Evolutionary conservation across 2,797 vertebrate genomes (phyloP).

Genomic region (Rhabdomys pumilio): DNA sequence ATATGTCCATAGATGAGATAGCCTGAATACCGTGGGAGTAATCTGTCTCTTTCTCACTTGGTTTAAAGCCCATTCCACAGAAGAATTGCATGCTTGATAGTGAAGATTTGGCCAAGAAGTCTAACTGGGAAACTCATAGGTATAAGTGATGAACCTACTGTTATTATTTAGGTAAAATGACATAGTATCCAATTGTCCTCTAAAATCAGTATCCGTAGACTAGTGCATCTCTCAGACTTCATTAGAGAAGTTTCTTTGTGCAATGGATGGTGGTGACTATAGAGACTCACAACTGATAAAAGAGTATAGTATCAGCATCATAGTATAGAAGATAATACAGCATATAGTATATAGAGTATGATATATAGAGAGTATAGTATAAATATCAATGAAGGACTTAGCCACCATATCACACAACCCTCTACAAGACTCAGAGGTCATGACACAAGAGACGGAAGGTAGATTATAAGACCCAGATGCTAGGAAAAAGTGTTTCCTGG

Average conservation of each 20-base stretch:
- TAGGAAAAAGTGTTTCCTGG: neutral
- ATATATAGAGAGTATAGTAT: too few species aligned
- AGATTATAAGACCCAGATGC: neutral
- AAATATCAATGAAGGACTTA: neutral
- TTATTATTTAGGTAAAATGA: neutral
- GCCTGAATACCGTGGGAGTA: neutral
- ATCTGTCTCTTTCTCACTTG: neutral
- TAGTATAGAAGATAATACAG: neutral
- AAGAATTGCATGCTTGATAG: neutral
- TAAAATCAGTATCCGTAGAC: neutral
- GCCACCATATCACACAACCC: too few species aligned
- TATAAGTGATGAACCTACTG: neutral
- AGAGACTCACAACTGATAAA: neutral
- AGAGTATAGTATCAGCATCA: neutral
- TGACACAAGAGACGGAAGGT: neutral
- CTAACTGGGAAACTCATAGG: neutral
- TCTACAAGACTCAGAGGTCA: neutral
- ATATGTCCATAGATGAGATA: neutral
- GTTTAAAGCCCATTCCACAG: neutral
- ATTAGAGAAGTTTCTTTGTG: neutral
- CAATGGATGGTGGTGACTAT: neutral
- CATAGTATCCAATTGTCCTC: neutral
- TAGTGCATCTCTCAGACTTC: neutral
- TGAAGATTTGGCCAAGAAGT: neutral
- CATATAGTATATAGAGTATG: neutral